These are phyloP conservation scores for Gobio gobio DNA, from an alignment of 2,113 vertebrate species.

Conservation along the genomic window DNA sequence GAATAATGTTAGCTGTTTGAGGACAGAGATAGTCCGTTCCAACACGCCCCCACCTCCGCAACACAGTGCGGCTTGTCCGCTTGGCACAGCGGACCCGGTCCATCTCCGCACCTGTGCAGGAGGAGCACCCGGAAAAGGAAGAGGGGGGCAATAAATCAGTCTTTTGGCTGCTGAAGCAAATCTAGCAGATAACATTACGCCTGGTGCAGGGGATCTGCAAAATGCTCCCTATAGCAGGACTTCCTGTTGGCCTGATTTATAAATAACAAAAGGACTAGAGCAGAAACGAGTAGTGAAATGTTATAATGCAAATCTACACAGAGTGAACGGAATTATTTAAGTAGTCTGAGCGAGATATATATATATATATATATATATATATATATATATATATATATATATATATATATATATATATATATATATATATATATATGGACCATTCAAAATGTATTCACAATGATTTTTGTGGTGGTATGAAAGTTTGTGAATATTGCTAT, in stretches of 20 bases:
- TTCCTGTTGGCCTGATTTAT: conserved; percentile 28
- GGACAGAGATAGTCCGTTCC: conserved; percentile 70
- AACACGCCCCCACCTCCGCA: conserved; percentile 59
- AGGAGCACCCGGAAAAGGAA: conserved; percentile 52
- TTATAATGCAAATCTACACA: conserved; percentile 8
- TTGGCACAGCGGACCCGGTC: conserved; percentile 62
- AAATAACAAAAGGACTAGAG: not conserved
- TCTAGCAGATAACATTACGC: conserved; percentile 41
- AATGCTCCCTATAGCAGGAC: conserved; percentile 31
- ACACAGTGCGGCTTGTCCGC: conserved; percentile 67
- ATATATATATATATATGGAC: not conserved
- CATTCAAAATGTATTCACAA: not conserved
- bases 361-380: not conserved
- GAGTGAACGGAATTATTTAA: conserved; percentile 13
- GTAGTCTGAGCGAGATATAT: not conserved
- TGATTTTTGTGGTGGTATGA: not conserved
- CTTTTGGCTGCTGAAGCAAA: conserved; percentile 45
- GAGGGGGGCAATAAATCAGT: conserved; percentile 53
- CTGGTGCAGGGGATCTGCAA: conserved; percentile 26
- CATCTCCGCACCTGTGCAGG: conserved; percentile 68
- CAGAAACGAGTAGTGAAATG: not conserved
- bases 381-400: too few relatives aligned
- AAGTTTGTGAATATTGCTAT: not conserved
- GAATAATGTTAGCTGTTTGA: conserved; percentile 75
- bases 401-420: too few relatives aligned